These are phyloP conservation scores for Hypena proboscidalis DNA, from an alignment of 2,888 invertebrate species.

Conservation along the genomic window DNA sequence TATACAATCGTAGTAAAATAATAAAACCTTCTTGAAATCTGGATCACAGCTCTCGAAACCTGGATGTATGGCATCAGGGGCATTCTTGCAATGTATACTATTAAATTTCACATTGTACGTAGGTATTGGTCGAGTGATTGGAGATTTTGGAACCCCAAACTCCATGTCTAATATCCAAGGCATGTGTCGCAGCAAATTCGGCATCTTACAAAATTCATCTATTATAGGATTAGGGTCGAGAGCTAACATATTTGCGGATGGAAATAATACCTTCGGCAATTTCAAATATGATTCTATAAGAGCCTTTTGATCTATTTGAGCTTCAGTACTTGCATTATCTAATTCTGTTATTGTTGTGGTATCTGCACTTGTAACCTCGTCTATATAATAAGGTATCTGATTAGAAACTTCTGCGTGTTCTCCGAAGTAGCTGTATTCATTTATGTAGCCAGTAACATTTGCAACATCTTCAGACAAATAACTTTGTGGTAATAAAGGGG, in stretches of 20 bases:
- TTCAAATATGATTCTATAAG: conserved; percentile 54
- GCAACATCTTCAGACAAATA: conserved; percentile 3
- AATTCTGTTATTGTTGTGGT: neutral
- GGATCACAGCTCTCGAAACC: conserved; percentile 63
- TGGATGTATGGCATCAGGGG: conserved; percentile 64
- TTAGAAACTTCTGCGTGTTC: neutral
- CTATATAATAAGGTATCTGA: conserved; percentile 3
- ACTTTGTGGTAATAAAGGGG: conserved; percentile 19
- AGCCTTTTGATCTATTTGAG: conserved; percentile 22
- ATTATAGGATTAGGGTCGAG: conserved; percentile 68
- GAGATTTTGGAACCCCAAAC: conserved; percentile 59
- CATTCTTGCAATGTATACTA: conserved; percentile 63
- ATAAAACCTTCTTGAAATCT: conserved; percentile 55
- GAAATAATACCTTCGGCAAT: conserved; percentile 63
- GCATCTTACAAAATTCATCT: conserved; percentile 63
- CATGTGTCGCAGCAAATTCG: conserved; percentile 46
- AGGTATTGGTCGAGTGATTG: conserved; percentile 58
- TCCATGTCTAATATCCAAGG: conserved; percentile 71
- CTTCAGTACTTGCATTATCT: conserved; percentile 4
- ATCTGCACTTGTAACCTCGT: conserved; percentile 2
- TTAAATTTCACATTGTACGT: conserved; percentile 63
- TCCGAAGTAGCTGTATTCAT: conserved; percentile 6
- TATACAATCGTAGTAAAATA: conserved; percentile 67
- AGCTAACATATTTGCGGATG: conserved; percentile 53
- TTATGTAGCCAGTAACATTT: conserved; percentile 5